Evolutionary conservation across 2,888 invertebrate species (phyloP), one percentile per base, ranked within the genome.

Genomic region (Drosophila barbarae): DNA sequence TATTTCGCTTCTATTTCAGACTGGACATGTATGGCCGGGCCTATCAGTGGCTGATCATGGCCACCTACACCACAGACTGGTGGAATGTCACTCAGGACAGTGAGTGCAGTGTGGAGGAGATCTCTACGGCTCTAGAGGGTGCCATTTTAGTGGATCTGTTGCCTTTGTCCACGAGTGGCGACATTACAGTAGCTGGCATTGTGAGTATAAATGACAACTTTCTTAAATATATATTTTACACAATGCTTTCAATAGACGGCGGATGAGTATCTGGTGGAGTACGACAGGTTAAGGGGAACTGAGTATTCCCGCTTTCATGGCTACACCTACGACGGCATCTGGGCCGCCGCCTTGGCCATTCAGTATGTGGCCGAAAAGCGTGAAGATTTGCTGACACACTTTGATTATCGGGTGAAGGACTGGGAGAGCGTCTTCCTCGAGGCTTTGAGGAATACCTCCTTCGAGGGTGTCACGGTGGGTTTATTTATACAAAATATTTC

Each of bases 301-400:
- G 96, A 97, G 86, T 98, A 96, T 90, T 98, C 97, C 35, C 92
- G 97, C 74, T 98, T 97, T 88, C 98, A 98, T 88, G 98, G 98
- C 3, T 99, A 99, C 89, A 98, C 98, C 10, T 99, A 99, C 88
- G 99, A 99, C 89, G 99, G 93, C 5, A 96, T 99, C 74, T 99
- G 99, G 98, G 96, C 98, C 0, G 96, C 99, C 74, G 99, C 99
- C 0, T 90, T 97, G 66, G 98, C 98, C 1, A 95, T 99, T 66
- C 96, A 98, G 86, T 94, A 94, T 73, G 96, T 98, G 26, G 94
- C 97, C 0, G 93, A 94, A 76, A 92, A 94, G 67, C 93, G 94
- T 72, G 95, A 96, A 88, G 93, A 93, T 87, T 93, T 95, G 0
- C 93, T 96, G 1, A 93, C 93, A 36, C 95, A 96, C 88, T 97